Conservation (phyloP, 2,797 vertebrate species). For the Petrocephalus schoutedeni region DNA sequence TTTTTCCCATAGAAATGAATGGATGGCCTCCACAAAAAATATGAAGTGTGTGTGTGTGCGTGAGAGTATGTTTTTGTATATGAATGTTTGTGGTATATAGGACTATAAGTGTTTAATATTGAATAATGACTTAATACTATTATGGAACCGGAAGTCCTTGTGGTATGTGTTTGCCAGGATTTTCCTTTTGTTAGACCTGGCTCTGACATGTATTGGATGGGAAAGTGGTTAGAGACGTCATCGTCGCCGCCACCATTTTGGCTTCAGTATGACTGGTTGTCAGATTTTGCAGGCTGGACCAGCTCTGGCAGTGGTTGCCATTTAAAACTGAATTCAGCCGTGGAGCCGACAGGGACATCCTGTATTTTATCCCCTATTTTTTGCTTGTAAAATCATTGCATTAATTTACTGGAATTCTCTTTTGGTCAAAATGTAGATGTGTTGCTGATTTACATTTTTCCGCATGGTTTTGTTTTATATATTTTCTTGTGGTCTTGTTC, state of each 20-base stretch:
- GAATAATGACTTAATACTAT: neutral
- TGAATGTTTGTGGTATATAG: neutral
- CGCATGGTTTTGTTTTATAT: neutral
- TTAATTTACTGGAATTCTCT: neutral
- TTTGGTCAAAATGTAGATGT: neutral
- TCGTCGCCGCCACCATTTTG: neutral
- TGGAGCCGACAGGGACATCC: neutral
- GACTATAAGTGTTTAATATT: neutral
- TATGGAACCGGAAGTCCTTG: neutral
- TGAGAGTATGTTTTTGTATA: neutral
- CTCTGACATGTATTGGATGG: neutral
- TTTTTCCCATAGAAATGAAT: neutral
- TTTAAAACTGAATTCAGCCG: neutral
- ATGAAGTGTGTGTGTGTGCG: neutral
- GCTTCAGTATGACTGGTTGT: neutral
- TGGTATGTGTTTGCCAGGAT: neutral
- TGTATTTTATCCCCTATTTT: neutral
- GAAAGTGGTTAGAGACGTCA: neutral
- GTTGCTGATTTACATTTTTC: neutral
- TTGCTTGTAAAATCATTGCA: conserved; percentile 3
- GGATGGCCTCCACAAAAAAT: neutral
- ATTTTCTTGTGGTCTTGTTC: neutral
- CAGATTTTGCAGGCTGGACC: neutral
- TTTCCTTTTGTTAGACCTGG: neutral
- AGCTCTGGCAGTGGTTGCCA: neutral